phyloP scores from a whole-genome alignment of 2,888 invertebrate genomes.

The Tortrix viridana region DNA sequence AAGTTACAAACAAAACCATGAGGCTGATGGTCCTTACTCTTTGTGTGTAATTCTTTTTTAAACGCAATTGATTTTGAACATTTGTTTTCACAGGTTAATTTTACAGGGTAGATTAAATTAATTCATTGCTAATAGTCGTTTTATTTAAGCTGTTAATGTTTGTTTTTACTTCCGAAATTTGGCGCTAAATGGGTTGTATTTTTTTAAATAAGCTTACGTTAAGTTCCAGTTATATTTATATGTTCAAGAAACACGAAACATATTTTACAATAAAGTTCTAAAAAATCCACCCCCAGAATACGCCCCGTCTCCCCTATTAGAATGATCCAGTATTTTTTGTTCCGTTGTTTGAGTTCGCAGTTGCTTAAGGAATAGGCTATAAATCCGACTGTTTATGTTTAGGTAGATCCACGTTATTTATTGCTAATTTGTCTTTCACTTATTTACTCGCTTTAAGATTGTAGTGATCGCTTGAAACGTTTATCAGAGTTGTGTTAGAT shows the following conservation, averaged over 20 bases:
- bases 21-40: too few species aligned
- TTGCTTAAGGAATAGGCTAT: slow-evolving; percentile 70
- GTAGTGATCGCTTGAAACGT: slow-evolving; percentile 7
- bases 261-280: neutral
- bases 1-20: neutral
- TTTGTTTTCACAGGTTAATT: too few species aligned
- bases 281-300: slow-evolving; percentile 21
- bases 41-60: too few species aligned
- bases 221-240: too few species aligned
- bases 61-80: too few species aligned
- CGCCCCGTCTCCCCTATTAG: slow-evolving; percentile 51
- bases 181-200: too few species aligned
- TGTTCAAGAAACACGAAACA: too few species aligned
- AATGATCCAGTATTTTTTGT: slow-evolving; percentile 67
- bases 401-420: slow-evolving; percentile 71
- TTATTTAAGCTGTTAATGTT: too few species aligned
- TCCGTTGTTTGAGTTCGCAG: slow-evolving; percentile 58
- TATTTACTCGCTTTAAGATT: slow-evolving; percentile 25
- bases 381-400: slow-evolving; percentile 68
- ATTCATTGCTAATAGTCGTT: too few species aligned
- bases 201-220: too few species aligned
- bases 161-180: too few species aligned
- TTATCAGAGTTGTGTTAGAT: neutral
- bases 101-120: too few species aligned
- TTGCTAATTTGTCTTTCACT: slow-evolving; percentile 56